Evolutionary conservation across 2,797 vertebrate species (phyloP).

Genomic region (Babyrousa celebensis): DNA sequence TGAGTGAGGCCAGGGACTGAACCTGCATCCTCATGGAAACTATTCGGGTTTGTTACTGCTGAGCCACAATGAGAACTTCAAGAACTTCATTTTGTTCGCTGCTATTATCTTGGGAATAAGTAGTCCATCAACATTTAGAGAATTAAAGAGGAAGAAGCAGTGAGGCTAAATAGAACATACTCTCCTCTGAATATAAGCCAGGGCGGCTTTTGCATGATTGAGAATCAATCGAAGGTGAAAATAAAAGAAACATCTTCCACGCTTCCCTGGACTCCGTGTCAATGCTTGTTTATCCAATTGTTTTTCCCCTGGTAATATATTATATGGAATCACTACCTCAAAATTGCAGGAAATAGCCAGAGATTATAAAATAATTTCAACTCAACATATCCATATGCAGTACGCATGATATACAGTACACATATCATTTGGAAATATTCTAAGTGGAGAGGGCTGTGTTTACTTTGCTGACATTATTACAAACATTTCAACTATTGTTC

Average conservation of each 20-base stretch:
- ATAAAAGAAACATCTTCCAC: neutral
- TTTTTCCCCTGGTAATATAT: neutral
- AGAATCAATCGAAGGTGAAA: neutral
- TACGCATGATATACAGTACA: neutral
- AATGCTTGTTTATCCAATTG: neutral
- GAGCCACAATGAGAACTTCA: too few relatives aligned
- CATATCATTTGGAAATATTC: neutral
- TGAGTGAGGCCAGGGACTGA: too few relatives aligned
- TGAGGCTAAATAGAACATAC: neutral
- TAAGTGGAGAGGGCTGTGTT: neutral
- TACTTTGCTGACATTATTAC: neutral
- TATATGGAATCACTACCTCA: neutral
- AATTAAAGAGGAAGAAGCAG: neutral
- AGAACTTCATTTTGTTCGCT: neutral
- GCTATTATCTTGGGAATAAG: neutral
- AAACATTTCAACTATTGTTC: neutral
- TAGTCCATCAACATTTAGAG: neutral
- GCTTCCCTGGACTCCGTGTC: neutral
- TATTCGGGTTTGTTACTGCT: too few relatives aligned
- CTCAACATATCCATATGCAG: neutral
- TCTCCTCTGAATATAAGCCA: neutral
- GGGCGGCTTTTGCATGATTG: neutral
- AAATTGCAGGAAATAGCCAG: neutral
- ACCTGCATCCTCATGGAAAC: too few relatives aligned
- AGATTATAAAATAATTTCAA: conserved; percentile 2